Evolutionary conservation across 2,888 invertebrate genomes (phyloP).

Genomic region (Gymnoscelis rufifasciata): DNA sequence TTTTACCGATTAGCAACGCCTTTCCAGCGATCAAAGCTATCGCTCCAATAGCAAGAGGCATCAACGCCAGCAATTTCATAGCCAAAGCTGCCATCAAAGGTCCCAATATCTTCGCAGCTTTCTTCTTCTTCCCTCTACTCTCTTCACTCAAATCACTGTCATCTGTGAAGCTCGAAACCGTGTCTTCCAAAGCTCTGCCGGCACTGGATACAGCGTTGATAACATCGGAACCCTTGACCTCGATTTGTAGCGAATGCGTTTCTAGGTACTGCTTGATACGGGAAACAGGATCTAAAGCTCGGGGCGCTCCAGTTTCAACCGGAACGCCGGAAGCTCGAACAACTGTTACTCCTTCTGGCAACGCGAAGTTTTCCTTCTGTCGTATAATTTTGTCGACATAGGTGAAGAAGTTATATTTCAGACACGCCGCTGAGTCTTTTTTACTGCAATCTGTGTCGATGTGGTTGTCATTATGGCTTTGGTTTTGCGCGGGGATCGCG

Average conservation of each 20-base stretch:
- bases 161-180: conserved; percentile 81
- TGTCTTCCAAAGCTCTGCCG: conserved; percentile 88
- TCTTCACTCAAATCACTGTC: conserved; percentile 80
- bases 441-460: conserved; percentile 88
- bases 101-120: conserved; percentile 87
- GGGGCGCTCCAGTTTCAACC: conserved; percentile 87
- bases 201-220: conserved; percentile 88
- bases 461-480: conserved; percentile 86
- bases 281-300: conserved; percentile 83
- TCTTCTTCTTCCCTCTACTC: conserved; percentile 90
- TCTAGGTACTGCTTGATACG: conserved; percentile 87
- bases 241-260: conserved; percentile 89
- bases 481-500: conserved; percentile 85
- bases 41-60: conserved; percentile 88
- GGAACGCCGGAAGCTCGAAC: conserved; percentile 85
- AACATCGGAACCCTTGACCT: conserved; percentile 90
- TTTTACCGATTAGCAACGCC: conserved; percentile 89
- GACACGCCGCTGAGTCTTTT: conserved; percentile 90
- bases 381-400: conserved; percentile 91
- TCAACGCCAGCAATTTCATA: conserved; percentile 87
- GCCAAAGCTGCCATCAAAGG: conserved; percentile 87
- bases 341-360: conserved; percentile 91
- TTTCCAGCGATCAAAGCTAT: conserved; percentile 92
- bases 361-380: conserved; percentile 87
- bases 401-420: conserved; percentile 91